These are phyloP conservation scores for Sesia apiformis DNA, from an alignment of 2,888 invertebrate genomes.

Conservation along the genomic window DNA sequence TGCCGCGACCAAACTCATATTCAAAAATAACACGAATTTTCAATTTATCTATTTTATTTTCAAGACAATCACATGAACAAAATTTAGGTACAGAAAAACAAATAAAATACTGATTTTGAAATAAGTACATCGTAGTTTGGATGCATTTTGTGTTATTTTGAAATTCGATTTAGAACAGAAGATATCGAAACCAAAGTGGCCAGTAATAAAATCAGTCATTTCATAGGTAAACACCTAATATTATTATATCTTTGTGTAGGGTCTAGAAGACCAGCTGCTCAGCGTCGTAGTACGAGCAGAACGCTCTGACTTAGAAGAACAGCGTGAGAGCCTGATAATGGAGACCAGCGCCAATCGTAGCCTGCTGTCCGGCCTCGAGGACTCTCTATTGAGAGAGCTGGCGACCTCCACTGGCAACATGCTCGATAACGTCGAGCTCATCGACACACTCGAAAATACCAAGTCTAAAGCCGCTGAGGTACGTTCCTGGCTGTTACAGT, in stretches of 20 bases:
- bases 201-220: too few species aligned
- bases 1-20: too few species aligned
- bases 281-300: constrained; percentile 93
- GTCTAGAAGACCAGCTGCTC: constrained; percentile 91
- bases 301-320: constrained; percentile 90
- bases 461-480: constrained; percentile 91
- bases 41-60: too few species aligned
- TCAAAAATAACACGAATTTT: too few species aligned
- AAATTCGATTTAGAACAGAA: too few species aligned
- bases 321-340: constrained; percentile 85
- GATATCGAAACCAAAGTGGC: too few species aligned
- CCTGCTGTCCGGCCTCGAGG: constrained; percentile 87
- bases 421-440: constrained; percentile 91
- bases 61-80: too few species aligned
- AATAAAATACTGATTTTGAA: too few species aligned
- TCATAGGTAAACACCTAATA: too few species aligned
- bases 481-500: constrained; percentile 1
- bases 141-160: too few species aligned
- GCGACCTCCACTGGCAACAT: constrained; percentile 93
- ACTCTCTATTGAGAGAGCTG: constrained; percentile 87
- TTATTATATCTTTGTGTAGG: constrained; percentile 50
- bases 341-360: constrained; percentile 92
- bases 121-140: too few species aligned
- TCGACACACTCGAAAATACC: constrained; percentile 90
- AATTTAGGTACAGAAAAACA: too few species aligned